A percentile compares a stretch with the other conserved stretches of the same genome.
Evolutionary conservation across 2,113 vertebrate genomes (phyloP).

Genomic region (Ciconia boyciana): DNA sequence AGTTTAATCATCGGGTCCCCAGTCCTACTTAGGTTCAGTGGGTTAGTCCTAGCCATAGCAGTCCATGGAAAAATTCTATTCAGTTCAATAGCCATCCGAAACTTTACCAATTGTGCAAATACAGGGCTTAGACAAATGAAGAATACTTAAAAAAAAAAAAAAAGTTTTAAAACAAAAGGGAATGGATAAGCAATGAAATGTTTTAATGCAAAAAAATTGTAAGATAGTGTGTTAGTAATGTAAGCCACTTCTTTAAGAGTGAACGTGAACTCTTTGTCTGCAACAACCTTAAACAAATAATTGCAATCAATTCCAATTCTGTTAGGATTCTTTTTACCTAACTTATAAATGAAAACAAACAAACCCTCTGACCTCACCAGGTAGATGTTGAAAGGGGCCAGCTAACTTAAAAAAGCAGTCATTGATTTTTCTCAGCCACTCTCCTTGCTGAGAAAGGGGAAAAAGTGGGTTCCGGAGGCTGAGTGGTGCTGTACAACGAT

Average conservation of each 20-base stretch:
- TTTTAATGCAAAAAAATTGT: not conserved
- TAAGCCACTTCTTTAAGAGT: not conserved
- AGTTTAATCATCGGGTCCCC: not conserved
- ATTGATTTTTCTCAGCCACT: not conserved
- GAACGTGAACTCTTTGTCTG: not conserved
- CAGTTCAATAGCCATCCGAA: not conserved
- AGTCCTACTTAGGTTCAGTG: not conserved
- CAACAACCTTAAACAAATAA: not conserved
- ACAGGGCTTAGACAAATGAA: not conserved
- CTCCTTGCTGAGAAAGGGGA: no score
- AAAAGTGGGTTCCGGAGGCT: accelerated
- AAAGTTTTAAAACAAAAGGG: not conserved
- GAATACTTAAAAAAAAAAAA: not conserved
- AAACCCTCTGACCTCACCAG: not conserved
- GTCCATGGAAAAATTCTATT: not conserved
- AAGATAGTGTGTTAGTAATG: not conserved
- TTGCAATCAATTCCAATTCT: not conserved
- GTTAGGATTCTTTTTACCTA: not conserved
- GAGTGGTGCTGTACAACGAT: accelerated
- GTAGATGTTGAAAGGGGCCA: not conserved
- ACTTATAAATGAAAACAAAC: not conserved
- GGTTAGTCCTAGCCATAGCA: not conserved
- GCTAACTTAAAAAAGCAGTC: not conserved
- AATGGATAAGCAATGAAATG: not conserved
- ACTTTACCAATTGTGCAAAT: not conserved